A percentile compares a stretch with the other conserved stretches of the same genome.
phyloP scores from a whole-genome alignment of 2,888 invertebrate genomes.

The Xestia ashworthii region DNA sequence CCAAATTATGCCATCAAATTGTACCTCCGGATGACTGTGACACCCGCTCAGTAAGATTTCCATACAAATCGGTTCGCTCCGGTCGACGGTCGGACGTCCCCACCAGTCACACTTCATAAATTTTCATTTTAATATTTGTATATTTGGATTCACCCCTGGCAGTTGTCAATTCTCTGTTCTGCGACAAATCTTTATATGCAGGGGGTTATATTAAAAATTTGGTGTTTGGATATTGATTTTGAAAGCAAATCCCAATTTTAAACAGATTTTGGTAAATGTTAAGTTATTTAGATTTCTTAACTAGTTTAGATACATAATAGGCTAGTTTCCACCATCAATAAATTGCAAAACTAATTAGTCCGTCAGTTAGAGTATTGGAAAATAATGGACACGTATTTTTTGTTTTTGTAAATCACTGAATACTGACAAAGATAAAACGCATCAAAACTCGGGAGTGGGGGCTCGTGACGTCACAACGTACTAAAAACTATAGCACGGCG shows the following conservation, averaged over 20 bases:
- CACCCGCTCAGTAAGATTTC: slow-evolving; percentile 84
- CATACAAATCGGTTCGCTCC: slow-evolving; percentile 89
- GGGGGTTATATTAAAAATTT: slow-evolving; percentile 34
- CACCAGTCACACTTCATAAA: slow-evolving; percentile 87
- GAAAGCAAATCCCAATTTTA: neutral
- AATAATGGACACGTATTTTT: too few relatives aligned
- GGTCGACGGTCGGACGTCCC: slow-evolving; percentile 76
- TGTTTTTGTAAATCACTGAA: too few relatives aligned
- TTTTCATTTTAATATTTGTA: slow-evolving; percentile 88
- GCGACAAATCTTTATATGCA: slow-evolving; percentile 71
- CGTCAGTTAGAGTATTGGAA: too few relatives aligned
- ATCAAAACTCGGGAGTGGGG: too few relatives aligned
- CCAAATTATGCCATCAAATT: slow-evolving; percentile 89
- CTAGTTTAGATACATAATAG: too few relatives aligned
- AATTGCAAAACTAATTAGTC: too few relatives aligned
- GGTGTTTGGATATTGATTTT: slow-evolving; percentile 21
- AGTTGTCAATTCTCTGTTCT: slow-evolving; percentile 68
- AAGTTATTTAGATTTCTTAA: too few relatives aligned
- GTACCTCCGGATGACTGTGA: slow-evolving; percentile 79
- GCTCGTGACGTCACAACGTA: too few relatives aligned
- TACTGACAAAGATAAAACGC: too few relatives aligned
- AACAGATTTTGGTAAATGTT: neutral
- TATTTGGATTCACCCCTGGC: slow-evolving; percentile 80
- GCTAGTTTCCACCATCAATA: too few relatives aligned
- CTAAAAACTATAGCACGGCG: too few relatives aligned